Evolutionary conservation across 2,888 invertebrate genomes (phyloP).

Genomic region (Cosmia trapezina): DNA sequence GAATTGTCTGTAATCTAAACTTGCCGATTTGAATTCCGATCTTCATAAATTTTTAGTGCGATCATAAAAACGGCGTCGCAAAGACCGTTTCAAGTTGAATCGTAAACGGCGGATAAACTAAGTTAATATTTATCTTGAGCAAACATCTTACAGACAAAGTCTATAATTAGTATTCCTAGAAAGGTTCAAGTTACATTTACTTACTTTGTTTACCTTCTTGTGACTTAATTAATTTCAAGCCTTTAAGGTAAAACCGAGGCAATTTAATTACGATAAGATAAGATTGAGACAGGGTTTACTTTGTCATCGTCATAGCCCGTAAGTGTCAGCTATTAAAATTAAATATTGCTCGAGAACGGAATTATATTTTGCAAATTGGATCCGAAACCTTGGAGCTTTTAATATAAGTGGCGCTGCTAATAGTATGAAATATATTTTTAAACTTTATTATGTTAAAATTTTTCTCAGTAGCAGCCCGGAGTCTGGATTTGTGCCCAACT

Average conservation of each 20-base stretch:
- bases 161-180: conserved; percentile 55
- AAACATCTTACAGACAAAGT: conserved; percentile 52
- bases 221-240: conserved; percentile 52
- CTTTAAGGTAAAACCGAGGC: conserved; percentile 42
- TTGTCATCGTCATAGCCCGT: conserved; percentile 39
- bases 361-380: conserved; percentile 44
- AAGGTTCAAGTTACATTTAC: conserved; percentile 43
- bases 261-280: conserved; percentile 45
- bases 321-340: conserved; percentile 51
- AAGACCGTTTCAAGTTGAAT: conserved; percentile 58
- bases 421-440: conserved; percentile 17
- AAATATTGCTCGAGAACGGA: conserved; percentile 38
- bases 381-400: conserved; percentile 28
- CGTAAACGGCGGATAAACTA: conserved; percentile 63
- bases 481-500: neutral
- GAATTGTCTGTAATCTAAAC: neutral
- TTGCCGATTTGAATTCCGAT: conserved; percentile 59
- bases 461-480: neutral
- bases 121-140: conserved; percentile 63
- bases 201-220: conserved; percentile 49
- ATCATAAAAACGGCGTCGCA: conserved; percentile 57
- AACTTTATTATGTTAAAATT: neutral
- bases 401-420: conserved; percentile 19
- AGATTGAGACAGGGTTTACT: conserved; percentile 48
- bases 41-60: conserved; percentile 54